phyloP scores from a whole-genome alignment of 2,888 invertebrate genomes.

The Cinara cedri region DNA sequence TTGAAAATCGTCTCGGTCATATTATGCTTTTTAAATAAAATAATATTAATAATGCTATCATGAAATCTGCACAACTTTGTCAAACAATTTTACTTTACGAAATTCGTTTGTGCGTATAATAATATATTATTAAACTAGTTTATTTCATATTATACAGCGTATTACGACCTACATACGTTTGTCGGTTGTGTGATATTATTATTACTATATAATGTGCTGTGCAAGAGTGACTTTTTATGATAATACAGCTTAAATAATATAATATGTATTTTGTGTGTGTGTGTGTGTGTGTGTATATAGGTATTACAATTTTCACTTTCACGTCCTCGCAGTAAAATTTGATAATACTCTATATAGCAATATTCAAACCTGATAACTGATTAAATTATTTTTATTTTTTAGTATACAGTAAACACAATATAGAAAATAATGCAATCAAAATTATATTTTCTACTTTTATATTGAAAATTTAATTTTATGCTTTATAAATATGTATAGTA shows the following conservation, averaged over 20 bases:
- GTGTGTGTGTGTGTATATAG: too few relatives aligned
- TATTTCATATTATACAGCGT: neutral
- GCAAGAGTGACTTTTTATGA: conserved; percentile 28
- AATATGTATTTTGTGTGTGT: too few relatives aligned
- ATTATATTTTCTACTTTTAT: too few relatives aligned
- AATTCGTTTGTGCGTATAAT: neutral
- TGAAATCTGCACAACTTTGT: neutral
- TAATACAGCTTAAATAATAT: conserved; percentile 25
- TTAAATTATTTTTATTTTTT: too few relatives aligned
- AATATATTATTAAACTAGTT: conserved; percentile 12
- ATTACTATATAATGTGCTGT: neutral
- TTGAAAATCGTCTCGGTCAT: too few relatives aligned
- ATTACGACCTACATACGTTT: conserved; percentile 27
- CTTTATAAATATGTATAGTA: too few relatives aligned
- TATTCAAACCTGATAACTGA: too few relatives aligned
- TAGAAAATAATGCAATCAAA: too few relatives aligned
- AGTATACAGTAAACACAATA: too few relatives aligned
- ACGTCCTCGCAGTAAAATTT: neutral
- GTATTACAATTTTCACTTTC: conserved; percentile 23
- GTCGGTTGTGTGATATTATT: neutral
- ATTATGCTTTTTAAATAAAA: too few relatives aligned
- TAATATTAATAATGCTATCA: too few relatives aligned
- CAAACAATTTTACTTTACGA: conserved; percentile 17
- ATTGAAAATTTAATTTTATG: too few relatives aligned
- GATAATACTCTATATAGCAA: neutral